Base-by-base conservation (phyloP, 2,888 invertebrate genomes). In the Ophioninae sp. region DNA sequence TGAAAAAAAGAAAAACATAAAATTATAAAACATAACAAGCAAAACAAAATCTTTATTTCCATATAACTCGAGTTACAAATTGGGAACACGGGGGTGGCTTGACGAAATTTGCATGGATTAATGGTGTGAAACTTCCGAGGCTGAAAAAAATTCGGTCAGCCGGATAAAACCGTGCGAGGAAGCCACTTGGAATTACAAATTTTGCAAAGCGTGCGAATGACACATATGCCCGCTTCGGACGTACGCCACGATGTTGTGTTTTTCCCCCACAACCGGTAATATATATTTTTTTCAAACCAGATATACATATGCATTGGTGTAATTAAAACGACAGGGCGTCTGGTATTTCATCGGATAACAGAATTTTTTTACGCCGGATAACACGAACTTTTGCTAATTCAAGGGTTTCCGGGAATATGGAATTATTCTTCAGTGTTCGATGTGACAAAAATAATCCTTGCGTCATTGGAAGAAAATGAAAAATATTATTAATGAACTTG, bases 31-130 rank as follows among this genome's bases (percentile, higher is more conserved):
- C n/a, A 44, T 44, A 10, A 20, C 20, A 9, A 22, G 37, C 20
- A 58, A 64, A 56, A 71, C 64, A 74, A 79, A 75, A 69, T n/a
- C 30, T 51, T 41, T 71, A 44, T 44, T 44, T 44, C 44, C 65
- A 59, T 64, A 77, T 74, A 80, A 83, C 64, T 1, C 68, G 83
- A 64, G 76, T 77, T 77, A 77, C 77, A 80, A 74, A 83, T 80
- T 77, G 77, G 68, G 64, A 74, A 73, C 73, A 77, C 22, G 77
- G 44, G 13, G 44, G 13, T n/a, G 77, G 77, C 64, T 56, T 37
- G 76, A 61, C 63, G 13, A 41, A 83, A 83, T 83, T 77, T 77
- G 83, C 83, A 77, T 80, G 83, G 73, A 83, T 83, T 68, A 77
- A 77, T 68, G 68, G 79, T 39, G 68, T 63, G 77, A 83, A 64